phyloP scores from a whole-genome alignment of 30 jellyfish, hydroid and myxozoan species.

The Mastigias papua region DNA sequence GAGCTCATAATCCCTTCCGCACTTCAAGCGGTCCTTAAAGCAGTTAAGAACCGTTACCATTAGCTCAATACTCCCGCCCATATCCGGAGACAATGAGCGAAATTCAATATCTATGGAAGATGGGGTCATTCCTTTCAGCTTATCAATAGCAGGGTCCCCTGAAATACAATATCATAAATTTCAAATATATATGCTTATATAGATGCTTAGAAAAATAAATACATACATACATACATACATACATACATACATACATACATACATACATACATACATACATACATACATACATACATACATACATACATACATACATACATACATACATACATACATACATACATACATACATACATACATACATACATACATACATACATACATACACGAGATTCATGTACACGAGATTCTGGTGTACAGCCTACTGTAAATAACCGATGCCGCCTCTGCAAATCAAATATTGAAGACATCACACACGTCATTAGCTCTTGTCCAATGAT shows the following conservation, averaged over 20 bases:
- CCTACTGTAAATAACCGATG: no score
- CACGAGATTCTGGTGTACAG: no score
- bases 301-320: neutral
- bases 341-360: no score
- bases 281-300: no score
- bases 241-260: no score
- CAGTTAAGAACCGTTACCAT: slow-evolving; percentile 54
- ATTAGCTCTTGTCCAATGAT: no score
- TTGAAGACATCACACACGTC: no score
- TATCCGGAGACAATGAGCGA: slow-evolving; percentile 82
- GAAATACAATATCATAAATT: neutral
- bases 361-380: neutral
- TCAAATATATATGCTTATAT: neutral
- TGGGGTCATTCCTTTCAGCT: slow-evolving; percentile 82
- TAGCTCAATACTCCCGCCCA: slow-evolving; percentile 76
- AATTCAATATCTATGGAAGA: slow-evolving; percentile 92
- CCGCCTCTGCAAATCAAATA: no score
- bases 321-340: neutral
- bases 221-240: no score
- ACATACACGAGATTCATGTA: no score
- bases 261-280: neutral
- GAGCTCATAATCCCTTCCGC: slow-evolving; percentile 87
- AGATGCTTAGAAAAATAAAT: no score
- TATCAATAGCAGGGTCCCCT: slow-evolving; percentile 61
- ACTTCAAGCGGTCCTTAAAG: slow-evolving; percentile 37